Percentiles rank a stretch among this genome's conserved stretches.
Evolutionary conservation across 2,888 invertebrate genomes (phyloP).

Genomic region (Apotomis betuletana): DNA sequence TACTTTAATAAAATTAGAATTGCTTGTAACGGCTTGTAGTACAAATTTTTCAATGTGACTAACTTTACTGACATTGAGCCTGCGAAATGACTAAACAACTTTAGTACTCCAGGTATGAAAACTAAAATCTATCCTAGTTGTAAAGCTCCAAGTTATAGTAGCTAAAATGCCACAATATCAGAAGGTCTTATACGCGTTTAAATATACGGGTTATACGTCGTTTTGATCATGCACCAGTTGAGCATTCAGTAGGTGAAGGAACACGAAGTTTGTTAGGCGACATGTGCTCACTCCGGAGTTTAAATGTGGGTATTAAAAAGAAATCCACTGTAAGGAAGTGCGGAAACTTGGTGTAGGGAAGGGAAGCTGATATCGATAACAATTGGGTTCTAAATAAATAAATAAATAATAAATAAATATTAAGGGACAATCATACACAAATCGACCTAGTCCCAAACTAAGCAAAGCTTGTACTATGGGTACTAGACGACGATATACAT

Average conservation of each 20-base stretch:
- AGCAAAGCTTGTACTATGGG: no score
- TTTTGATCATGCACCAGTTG: constrained; percentile 1
- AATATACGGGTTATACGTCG: not conserved
- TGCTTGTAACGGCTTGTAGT: no score
- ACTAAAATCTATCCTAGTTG: constrained; percentile 3
- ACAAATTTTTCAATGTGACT: no score
- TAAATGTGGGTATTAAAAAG: constrained; percentile 82
- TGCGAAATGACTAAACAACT: not conserved
- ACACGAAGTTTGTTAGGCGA: constrained; percentile 59
- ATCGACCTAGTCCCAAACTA: no score
- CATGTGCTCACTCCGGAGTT: constrained; percentile 66
- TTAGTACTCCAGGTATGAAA: constrained; percentile 2
- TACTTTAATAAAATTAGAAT: no score
- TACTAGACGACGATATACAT: no score
- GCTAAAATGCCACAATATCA: not conserved
- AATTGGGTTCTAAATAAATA: not conserved
- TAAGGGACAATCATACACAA: no score
- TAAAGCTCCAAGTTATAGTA: not conserved
- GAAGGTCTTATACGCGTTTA: not conserved
- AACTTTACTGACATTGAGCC: not conserved
- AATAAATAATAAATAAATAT: no score
- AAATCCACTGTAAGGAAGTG: constrained; percentile 75
- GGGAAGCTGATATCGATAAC: constrained; percentile 35
- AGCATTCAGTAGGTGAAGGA: constrained; percentile 43
- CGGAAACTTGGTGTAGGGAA: constrained; percentile 62